Conservation (phyloP, 2,113 vertebrate species). For the Ammodytes marinus region DNA sequence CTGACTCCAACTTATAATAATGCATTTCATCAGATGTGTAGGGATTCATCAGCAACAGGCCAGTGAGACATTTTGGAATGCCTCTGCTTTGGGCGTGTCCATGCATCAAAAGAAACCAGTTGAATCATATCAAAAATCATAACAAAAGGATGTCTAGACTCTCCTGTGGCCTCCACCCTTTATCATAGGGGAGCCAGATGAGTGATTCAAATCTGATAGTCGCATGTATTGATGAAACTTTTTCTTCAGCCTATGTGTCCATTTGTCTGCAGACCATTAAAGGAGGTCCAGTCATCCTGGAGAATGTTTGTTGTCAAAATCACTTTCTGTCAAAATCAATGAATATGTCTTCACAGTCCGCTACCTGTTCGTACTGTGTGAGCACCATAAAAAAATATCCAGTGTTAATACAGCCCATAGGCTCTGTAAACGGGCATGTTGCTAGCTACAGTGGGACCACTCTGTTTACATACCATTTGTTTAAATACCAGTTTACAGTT, state of each 20-base stretch:
- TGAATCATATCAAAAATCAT: conserved; percentile 25
- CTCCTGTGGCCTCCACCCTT: conserved; percentile 39
- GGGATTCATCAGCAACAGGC: conserved; percentile 13
- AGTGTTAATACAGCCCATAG: no score
- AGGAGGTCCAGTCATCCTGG: not conserved
- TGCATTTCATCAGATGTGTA: not conserved
- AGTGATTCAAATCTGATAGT: not conserved
- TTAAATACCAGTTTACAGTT: no score
- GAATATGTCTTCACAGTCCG: no score
- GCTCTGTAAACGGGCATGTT: no score
- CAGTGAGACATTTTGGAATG: not conserved
- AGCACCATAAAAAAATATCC: no score
- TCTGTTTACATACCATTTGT: no score
- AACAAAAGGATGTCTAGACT: conserved; percentile 29
- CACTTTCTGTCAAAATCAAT: no score
- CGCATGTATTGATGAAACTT: conserved; percentile 2
- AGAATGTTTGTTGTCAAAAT: no score
- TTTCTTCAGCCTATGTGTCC: conserved; percentile 1
- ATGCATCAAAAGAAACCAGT: conserved; percentile 2
- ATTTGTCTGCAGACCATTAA: not conserved
- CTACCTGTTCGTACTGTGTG: no score
- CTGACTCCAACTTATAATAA: not conserved
- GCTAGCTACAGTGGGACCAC: no score
- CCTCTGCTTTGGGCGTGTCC: conserved; percentile 2
- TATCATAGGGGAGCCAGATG: conserved; percentile 16